Evolutionary conservation across 2,888 invertebrate genomes (phyloP).

Genomic region (Cheilosia scutellata): DNA sequence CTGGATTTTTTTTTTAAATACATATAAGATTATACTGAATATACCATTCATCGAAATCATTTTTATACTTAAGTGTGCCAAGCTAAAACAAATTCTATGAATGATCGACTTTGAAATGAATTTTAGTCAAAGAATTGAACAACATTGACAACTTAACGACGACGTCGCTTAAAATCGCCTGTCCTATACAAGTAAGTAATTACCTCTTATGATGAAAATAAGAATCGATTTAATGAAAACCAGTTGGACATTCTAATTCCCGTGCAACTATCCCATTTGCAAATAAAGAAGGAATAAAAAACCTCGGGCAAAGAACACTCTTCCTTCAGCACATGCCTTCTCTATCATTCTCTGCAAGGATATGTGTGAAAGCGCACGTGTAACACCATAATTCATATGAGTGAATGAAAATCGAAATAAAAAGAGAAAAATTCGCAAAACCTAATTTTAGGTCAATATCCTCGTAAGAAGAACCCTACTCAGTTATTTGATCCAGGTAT

Average conservation of each 20-base stretch:
- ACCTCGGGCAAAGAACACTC: neutral
- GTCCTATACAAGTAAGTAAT: no score
- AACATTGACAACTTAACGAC: no score
- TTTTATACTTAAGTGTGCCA: no score
- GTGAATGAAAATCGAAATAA: conserved; percentile 24
- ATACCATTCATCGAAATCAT: no score
- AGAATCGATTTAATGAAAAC: no score
- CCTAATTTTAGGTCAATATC: conserved; percentile 57
- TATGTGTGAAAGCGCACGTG: conserved; percentile 34
- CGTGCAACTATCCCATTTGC: conserved; percentile 19
- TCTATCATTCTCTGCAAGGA: conserved; percentile 8
- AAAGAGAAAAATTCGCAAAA: conserved; percentile 14
- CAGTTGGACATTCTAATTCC: neutral
- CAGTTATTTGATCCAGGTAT: conserved; percentile 66
- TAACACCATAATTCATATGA: conserved; percentile 29
- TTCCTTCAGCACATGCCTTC: neutral
- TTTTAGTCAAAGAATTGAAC: no score
- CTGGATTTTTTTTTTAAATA: no score
- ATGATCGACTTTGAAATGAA: no score
- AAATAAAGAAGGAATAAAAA: neutral
- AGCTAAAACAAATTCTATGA: no score
- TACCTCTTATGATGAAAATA: no score
- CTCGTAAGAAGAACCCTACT: conserved; percentile 56
- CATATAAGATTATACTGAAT: no score
- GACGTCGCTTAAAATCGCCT: no score